phyloP scores from a whole-genome alignment of 2,888 invertebrate genomes.

The Margaritifera margaritifera region DNA sequence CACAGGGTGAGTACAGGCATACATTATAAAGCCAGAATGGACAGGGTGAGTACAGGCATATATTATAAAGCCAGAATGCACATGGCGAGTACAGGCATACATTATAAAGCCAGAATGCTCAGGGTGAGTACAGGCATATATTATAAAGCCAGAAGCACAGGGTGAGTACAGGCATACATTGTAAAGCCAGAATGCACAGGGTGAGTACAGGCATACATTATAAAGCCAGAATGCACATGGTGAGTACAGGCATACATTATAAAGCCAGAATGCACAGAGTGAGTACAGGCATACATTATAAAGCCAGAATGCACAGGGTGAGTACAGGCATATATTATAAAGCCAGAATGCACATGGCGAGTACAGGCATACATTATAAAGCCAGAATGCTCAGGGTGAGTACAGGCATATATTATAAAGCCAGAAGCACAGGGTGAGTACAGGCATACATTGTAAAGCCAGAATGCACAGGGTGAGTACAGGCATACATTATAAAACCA shows the following conservation, averaged over 20 bases:
- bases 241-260: too few species aligned
- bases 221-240: constrained; percentile 56
- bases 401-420: too few species aligned
- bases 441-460: too few species aligned
- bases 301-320: constrained; percentile 57
- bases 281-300: too few species aligned
- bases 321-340: too few species aligned
- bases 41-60: constrained; percentile 48
- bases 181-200: constrained; percentile 54
- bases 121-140: constrained; percentile 46
- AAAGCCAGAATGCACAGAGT: constrained; percentile 58
- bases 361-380: too few species aligned
- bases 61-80: constrained; percentile 56
- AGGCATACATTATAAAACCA: too few species aligned
- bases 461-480: constrained; percentile 53
- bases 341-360: constrained; percentile 56
- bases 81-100: constrained; percentile 44
- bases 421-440: constrained; percentile 53
- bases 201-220: too few species aligned
- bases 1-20: constrained; percentile 50
- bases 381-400: constrained; percentile 56
- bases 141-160: constrained; percentile 53
- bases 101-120: constrained; percentile 54
- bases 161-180: constrained; percentile 42
- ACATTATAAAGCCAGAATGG: constrained; percentile 53